Conservation (phyloP, 2,113 vertebrate species). For the Embiotoca jacksoni region DNA sequence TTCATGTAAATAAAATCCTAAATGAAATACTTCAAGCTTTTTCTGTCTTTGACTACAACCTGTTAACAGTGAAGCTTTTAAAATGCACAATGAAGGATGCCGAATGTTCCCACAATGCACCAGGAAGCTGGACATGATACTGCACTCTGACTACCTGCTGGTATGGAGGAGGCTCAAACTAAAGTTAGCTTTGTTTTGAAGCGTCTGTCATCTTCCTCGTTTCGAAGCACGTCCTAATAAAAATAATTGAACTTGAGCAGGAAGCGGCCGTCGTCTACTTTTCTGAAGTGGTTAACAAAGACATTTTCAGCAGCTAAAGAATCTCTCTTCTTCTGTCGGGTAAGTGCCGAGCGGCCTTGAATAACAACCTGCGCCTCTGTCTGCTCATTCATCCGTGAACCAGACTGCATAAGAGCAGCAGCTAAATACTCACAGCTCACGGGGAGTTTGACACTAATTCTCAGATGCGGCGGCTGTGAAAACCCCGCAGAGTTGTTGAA, state of each 20-base stretch:
- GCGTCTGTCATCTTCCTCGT: background rate
- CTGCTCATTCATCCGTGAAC: conserved; percentile 6
- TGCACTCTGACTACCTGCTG: no score
- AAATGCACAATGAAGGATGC: no score
- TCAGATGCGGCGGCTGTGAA: conserved; percentile 1
- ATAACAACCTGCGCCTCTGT: conserved; percentile 7
- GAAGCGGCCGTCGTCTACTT: background rate
- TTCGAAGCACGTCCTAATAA: background rate
- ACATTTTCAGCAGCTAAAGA: conserved; percentile 27
- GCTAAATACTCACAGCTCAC: background rate
- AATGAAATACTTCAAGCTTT: no score
- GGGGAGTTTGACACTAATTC: conserved; percentile 18
- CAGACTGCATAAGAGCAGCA: conserved; percentile 33
- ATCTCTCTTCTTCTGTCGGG: conserved; percentile 7
- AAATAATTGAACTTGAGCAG: background rate
- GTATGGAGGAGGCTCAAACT: no score
- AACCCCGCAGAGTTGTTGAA: background rate
- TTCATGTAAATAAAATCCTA: no score
- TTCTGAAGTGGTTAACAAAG: conserved; percentile 28
- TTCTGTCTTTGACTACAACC: no score
- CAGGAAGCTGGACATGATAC: no score
- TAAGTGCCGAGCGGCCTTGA: conserved; percentile 41
- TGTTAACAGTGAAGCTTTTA: no score
- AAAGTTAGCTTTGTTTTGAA: background rate
- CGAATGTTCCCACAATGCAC: no score